These are phyloP conservation scores for Rhinopithecus roxellana DNA, from an alignment of 2,113 vertebrate genomes.

Conservation along the genomic window DNA sequence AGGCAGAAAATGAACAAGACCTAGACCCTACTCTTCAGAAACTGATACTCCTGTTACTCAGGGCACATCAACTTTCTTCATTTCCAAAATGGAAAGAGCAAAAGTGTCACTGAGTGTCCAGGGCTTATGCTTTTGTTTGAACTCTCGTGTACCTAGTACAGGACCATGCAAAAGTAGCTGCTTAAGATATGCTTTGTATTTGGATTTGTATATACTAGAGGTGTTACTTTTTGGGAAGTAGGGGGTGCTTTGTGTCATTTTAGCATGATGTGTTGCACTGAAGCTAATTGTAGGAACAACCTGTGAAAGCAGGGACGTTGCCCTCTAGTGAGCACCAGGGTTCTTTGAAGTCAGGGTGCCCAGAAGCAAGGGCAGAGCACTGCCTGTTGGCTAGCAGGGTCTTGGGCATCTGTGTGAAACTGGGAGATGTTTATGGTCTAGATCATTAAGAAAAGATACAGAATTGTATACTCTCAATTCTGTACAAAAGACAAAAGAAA, in stretches of 20 bases:
- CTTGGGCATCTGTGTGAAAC: neutral
- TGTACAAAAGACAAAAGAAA: neutral
- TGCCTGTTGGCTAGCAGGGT: neutral
- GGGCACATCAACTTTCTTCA: neutral
- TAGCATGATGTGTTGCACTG: neutral
- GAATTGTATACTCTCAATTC: neutral
- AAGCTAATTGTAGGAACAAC: neutral
- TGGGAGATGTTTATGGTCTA: neutral
- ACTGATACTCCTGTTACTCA: neutral
- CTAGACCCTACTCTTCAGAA: neutral
- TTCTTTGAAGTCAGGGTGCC: neutral
- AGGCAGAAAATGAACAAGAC: neutral
- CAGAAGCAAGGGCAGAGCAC: neutral
- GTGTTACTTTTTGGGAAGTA: neutral
- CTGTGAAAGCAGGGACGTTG: neutral
- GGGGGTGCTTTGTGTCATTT: neutral
- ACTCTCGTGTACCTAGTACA: neutral
- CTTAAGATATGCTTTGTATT: neutral
- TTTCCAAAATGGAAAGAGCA: neutral
- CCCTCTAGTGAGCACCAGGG: neutral
- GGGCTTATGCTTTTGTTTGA: neutral
- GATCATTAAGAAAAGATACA: neutral
- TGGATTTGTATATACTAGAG: neutral
- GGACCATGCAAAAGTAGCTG: neutral
- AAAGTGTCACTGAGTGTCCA: neutral